A percentile compares a stretch with the other conserved stretches of the same genome.
Evolutionary conservation across 2,888 invertebrate genomes (phyloP).

Genomic region (Drosophila borborema): DNA sequence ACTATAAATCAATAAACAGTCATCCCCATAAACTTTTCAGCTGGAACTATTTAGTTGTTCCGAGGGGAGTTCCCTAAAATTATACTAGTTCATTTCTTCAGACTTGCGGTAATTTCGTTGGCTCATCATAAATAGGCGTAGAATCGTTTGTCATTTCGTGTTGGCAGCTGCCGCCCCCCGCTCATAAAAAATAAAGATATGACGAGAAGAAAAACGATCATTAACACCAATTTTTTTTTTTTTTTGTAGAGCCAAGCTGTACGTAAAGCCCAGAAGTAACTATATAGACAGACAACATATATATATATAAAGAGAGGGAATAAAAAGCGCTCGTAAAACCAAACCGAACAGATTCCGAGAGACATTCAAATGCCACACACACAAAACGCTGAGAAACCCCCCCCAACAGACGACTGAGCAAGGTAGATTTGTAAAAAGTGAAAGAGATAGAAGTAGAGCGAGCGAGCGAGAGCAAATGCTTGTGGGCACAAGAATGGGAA

Average conservation of each 20-base stretch:
- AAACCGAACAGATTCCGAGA: conserved; percentile 38
- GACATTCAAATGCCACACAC: conserved; percentile 68
- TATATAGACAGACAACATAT: conserved; percentile 8
- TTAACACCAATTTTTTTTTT: conserved; percentile 53
- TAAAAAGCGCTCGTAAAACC: conserved; percentile 60
- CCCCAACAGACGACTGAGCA: neutral
- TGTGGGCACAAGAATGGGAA: conserved; percentile 59
- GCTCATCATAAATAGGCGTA: conserved; percentile 35
- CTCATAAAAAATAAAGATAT: neutral
- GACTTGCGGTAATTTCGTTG: conserved; percentile 40
- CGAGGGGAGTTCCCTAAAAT: conserved; percentile 19
- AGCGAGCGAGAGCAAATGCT: conserved; percentile 5
- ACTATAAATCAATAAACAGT: conserved; percentile 82
- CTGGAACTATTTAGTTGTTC: conserved; percentile 24
- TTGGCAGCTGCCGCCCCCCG: conserved; percentile 48
- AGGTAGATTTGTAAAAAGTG: conserved; percentile 1
- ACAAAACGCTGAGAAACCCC: conserved; percentile 44
- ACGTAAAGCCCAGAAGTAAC: conserved; percentile 8
- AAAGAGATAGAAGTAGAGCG: conserved; percentile 13
- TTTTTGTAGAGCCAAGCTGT: conserved; percentile 9
- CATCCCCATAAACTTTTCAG: conserved; percentile 74
- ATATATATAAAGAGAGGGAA: neutral
- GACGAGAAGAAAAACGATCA: conserved; percentile 24
- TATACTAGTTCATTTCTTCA: conserved; percentile 1
- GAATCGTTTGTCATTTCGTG: conserved; percentile 39